Conservation (phyloP, 2,888 invertebrate species). For the Pristionchus fissidentatus region DNA sequence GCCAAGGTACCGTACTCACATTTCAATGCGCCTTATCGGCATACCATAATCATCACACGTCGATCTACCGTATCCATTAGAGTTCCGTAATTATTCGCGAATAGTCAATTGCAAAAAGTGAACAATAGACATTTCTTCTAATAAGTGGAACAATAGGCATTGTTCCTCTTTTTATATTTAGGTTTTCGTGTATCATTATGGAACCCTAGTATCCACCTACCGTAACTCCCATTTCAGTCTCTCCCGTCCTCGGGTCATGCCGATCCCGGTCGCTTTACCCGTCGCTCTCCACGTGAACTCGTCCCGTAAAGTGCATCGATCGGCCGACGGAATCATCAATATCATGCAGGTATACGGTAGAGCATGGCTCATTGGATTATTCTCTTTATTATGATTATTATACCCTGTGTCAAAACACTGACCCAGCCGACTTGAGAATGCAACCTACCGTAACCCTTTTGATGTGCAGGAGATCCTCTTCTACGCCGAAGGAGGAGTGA, state of each 20-base stretch:
- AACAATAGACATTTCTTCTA: too few relatives aligned
- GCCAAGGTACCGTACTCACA: slow-evolving; percentile 13
- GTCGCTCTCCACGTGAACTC: slow-evolving; percentile 13
- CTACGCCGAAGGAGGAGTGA: slow-evolving; percentile 25
- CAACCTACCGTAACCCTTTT: too few relatives aligned
- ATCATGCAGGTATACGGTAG: slow-evolving; percentile 25
- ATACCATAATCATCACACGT: not conserved
- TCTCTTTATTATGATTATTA: too few relatives aligned
- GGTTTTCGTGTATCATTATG: too few relatives aligned
- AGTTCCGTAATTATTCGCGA: too few relatives aligned
- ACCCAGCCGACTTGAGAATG: too few relatives aligned
- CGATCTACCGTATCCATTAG: not conserved
- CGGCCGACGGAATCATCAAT: slow-evolving; percentile 24
- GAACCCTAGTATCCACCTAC: not conserved
- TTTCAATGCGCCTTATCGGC: too few relatives aligned
- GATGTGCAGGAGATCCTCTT: slow-evolving; percentile 16
- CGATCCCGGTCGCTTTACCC: not conserved
- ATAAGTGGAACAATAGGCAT: too few relatives aligned
- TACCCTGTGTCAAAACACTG: too few relatives aligned
- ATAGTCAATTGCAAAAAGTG: too few relatives aligned
- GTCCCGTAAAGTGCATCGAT: slow-evolving; percentile 3
- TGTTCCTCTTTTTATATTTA: too few relatives aligned
- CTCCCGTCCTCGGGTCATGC: slow-evolving; percentile 2
- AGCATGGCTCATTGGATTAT: too few relatives aligned
- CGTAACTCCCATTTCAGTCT: not conserved